phyloP scores from a whole-genome alignment of 2,888 invertebrate species.

The Harpalus rubripes region DNA sequence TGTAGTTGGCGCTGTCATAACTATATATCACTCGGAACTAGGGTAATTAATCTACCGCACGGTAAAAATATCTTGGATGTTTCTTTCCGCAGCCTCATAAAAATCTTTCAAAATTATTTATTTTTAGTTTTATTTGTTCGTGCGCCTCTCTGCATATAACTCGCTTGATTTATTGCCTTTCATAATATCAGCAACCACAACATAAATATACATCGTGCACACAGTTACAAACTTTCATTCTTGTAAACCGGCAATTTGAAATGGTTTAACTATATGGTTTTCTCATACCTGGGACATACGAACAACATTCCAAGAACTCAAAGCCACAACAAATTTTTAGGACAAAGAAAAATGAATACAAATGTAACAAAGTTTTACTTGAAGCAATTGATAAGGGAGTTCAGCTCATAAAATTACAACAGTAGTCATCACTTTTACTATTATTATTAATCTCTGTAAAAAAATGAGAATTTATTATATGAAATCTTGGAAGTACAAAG shows the following conservation, averaged over 20 bases:
- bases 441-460: too few species aligned
- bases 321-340: background rate
- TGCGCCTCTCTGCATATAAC: slow-evolving; percentile 39
- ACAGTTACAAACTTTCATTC: slow-evolving; percentile 43
- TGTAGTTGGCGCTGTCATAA: slow-evolving; percentile 58
- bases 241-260: slow-evolving; percentile 39
- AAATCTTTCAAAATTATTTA: slow-evolving; percentile 58
- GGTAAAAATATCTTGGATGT: slow-evolving; percentile 59
- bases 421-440: too few species aligned
- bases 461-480: too few species aligned
- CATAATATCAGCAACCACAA: slow-evolving; percentile 47
- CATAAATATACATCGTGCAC: slow-evolving; percentile 44
- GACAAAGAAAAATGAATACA: background rate
- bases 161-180: slow-evolving; percentile 35
- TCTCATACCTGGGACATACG: background rate
- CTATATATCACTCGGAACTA: slow-evolving; percentile 62
- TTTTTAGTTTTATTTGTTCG: slow-evolving; percentile 49
- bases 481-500: too few species aligned
- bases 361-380: background rate
- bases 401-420: too few species aligned
- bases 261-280: slow-evolving; percentile 31
- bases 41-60: slow-evolving; percentile 58
- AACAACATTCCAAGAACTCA: slow-evolving; percentile 6
- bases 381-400: too few species aligned
- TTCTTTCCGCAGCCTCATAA: slow-evolving; percentile 62